A percentile compares a stretch with the other conserved stretches of the same genome.
phyloP scores from a whole-genome alignment of 2,797 vertebrate genomes.

The Gymnoscopelus braueri region DNA sequence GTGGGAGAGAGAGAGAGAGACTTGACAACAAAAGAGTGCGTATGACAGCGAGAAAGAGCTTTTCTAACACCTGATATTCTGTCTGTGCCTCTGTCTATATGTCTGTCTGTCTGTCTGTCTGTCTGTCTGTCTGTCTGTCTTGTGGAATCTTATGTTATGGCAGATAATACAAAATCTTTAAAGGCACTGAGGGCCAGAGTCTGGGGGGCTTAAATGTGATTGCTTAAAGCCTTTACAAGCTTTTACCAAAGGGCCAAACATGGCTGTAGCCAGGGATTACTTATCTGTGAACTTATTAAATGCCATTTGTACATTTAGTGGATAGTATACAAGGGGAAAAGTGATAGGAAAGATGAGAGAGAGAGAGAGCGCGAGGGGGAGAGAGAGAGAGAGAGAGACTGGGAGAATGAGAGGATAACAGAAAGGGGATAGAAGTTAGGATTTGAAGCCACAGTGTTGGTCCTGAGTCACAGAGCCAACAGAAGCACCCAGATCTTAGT shows the following conservation, averaged over 20 bases:
- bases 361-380: neutral
- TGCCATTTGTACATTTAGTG: conserved; percentile 34
- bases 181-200: conserved; percentile 63
- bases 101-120: conserved; percentile 30
- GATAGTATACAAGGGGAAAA: conserved; percentile 31
- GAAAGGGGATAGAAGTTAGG: conserved; percentile 30
- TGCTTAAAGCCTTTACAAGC: conserved; percentile 55
- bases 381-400: conserved; percentile 2
- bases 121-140: conserved; percentile 41
- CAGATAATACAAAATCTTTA: conserved; percentile 59
- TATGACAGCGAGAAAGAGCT: conserved; percentile 70
- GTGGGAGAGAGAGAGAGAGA: conserved; percentile 29
- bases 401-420: neutral
- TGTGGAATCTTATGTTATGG: conserved; percentile 33
- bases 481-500: too few relatives aligned
- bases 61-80: conserved; percentile 62
- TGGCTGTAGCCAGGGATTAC: conserved; percentile 33
- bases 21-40: conserved; percentile 68
- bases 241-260: conserved; percentile 37
- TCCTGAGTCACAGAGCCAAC: neutral
- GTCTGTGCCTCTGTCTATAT: conserved; percentile 34
- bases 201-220: conserved; percentile 63
- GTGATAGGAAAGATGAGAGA: neutral
- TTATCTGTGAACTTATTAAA: conserved; percentile 55
- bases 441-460: conserved; percentile 14